Evolutionary conservation across 2,888 invertebrate species (phyloP).

Genomic region (Litoditis marina): DNA sequence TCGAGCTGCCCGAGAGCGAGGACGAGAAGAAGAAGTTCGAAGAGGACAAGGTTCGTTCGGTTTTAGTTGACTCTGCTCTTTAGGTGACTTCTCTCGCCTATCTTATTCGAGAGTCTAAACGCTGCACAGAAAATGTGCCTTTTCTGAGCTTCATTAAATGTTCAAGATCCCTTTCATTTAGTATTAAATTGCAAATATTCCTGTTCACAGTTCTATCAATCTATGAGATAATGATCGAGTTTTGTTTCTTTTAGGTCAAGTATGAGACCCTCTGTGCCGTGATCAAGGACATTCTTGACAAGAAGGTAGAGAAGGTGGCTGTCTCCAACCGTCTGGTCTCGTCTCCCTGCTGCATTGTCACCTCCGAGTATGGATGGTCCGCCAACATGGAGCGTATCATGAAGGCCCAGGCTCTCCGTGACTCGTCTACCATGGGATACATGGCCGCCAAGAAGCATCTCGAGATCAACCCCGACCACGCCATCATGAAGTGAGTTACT

Average conservation of each 20-base stretch:
- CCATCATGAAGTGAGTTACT: slow-evolving; percentile 77
- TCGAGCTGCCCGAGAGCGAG: slow-evolving; percentile 93
- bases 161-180: no score
- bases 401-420: slow-evolving; percentile 96
- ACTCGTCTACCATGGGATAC: slow-evolving; percentile 97
- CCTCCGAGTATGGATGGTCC: slow-evolving; percentile 93
- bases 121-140: no score
- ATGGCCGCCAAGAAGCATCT: slow-evolving; percentile 99
- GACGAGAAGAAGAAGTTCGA: slow-evolving; percentile 95
- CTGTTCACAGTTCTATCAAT: not conserved
- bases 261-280: slow-evolving; percentile 77
- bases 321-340: slow-evolving; percentile 93
- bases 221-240: not conserved
- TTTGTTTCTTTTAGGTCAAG: slow-evolving; percentile 65
- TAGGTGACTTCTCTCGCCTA: no score
- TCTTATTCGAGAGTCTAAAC: no score
- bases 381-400: slow-evolving; percentile 99
- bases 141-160: no score
- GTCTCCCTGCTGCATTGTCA: slow-evolving; percentile 98
- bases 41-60: slow-evolving; percentile 73
- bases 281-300: slow-evolving; percentile 91
- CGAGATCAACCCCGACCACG: slow-evolving; percentile 93
- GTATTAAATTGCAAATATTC: no score
- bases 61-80: no score
- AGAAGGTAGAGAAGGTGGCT: slow-evolving; percentile 89